These are phyloP conservation scores for Autographa pulchrina DNA, from an alignment of 2,888 invertebrate genomes.

Conservation along the genomic window DNA sequence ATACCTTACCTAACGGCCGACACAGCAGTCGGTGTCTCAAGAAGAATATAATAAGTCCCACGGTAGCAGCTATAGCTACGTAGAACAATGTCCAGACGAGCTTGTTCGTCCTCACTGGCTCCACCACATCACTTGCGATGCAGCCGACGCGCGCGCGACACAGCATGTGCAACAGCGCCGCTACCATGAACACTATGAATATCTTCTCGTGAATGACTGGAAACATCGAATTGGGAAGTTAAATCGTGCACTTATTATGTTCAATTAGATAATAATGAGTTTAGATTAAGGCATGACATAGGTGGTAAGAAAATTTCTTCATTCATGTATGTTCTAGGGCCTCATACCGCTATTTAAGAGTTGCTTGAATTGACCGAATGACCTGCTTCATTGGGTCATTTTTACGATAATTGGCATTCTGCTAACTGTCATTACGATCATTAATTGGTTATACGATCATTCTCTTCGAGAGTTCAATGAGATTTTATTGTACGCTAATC, in stretches of 20 bases:
- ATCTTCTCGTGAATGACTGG: slow-evolving; percentile 96
- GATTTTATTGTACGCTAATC: too few species aligned
- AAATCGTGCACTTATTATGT: slow-evolving; percentile 43
- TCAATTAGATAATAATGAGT: slow-evolving; percentile 21
- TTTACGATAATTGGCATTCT: too few species aligned
- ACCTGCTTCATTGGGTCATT: too few species aligned
- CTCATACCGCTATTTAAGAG: too few species aligned
- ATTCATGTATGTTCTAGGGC: too few species aligned
- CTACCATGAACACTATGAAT: slow-evolving; percentile 97
- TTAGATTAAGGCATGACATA: slow-evolving; percentile 26
- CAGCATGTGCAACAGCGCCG: slow-evolving; percentile 95
- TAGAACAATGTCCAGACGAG: slow-evolving; percentile 91
- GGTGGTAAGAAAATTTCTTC: background rate
- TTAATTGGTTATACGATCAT: too few species aligned
- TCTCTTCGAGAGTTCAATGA: too few species aligned
- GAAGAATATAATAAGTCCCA: slow-evolving; percentile 96
- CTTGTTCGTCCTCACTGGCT: slow-evolving; percentile 91
- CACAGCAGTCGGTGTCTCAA: slow-evolving; percentile 96
- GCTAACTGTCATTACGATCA: too few species aligned
- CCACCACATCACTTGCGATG: slow-evolving; percentile 81
- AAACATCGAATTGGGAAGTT: slow-evolving; percentile 69
- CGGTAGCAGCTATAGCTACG: slow-evolving; percentile 93
- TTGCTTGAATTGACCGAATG: too few species aligned
- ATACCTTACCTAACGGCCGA: slow-evolving; percentile 95
- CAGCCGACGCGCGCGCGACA: slow-evolving; percentile 85